Evolutionary conservation across 2,797 vertebrate genomes (phyloP), one percentile per base, ranked within the genome.

Genomic region (Malurus splendens): DNA sequence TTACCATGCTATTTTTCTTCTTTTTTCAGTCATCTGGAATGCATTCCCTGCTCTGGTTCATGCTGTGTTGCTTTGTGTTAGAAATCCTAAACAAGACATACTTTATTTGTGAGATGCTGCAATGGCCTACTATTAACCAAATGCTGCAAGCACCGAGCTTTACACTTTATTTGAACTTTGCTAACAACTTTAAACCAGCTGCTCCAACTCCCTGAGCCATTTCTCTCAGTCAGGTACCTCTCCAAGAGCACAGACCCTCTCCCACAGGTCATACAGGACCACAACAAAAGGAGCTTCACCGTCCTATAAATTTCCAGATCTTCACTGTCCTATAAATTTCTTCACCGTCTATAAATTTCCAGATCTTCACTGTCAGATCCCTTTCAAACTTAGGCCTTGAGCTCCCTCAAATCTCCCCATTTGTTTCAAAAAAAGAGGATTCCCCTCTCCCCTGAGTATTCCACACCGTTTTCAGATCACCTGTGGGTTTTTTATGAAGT

Each of bases 21-120:
- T 72, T 90, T 86, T 38, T 45, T 10, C 20, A 33, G 76, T 81
- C 80, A 90, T 87, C 85, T 94, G 89, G 85, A 93, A 90, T 45
- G 42, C 38, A 67, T 92, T 94, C 90, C 42, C 61, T 61, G 25
- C 54, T 61, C 77, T 60, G 32, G 38, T 44, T 93, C 92, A 82
- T 11, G 89, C 87, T 93, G 90, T 28, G 82, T 42, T 76, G 39
- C 67, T 93, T 94, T 87, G 74, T 85, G 85, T 71, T 86, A 74
- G 71, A 93, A 89, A 64, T 70, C 82, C 74, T 79, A 71, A 94
- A 87, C 64, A 90, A 86, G 82, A 44, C 60, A 78, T 57, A 48
- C 48, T 91, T 90, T 90, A 82, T 93, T 68, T 90, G 42, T 61
- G 82, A 76, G 73, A 57, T 42, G 56, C 70, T 92, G 52, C 59